Conservation (phyloP, 2,113 vertebrate species). For the Poeciliopsis turrubarensis region DNA sequence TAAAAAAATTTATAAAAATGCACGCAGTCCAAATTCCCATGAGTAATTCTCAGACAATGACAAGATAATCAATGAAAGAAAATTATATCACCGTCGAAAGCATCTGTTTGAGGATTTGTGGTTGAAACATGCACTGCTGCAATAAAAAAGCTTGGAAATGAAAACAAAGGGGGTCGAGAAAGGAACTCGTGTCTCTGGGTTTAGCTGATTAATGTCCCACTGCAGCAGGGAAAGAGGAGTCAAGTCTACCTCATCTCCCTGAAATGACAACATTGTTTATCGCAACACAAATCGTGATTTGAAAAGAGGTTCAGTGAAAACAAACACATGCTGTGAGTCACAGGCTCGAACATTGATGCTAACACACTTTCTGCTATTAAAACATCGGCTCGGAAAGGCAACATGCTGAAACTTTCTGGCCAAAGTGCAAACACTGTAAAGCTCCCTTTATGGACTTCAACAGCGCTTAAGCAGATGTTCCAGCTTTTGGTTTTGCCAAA, state of each 20-base stretch:
- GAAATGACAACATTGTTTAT: constrained; percentile 23
- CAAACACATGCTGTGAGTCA: neutral
- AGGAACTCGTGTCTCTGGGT: constrained; percentile 18
- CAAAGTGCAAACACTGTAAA: too few relatives aligned
- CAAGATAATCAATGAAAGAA: neutral
- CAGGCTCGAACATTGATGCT: neutral
- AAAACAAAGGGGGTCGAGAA: constrained; percentile 10
- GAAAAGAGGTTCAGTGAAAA: constrained; percentile 17
- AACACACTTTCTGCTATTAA: neutral
- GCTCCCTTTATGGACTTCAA: too few relatives aligned
- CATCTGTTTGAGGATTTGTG: constrained; percentile 5
- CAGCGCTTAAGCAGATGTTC: too few relatives aligned
- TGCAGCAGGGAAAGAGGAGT: constrained; percentile 10
- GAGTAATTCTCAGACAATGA: constrained; percentile 4
- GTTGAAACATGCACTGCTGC: neutral
- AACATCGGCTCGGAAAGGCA: neutral
- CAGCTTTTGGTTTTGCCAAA: too few relatives aligned
- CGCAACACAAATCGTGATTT: constrained; percentile 5
- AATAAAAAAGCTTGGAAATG: constrained; percentile 34
- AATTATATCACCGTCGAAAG: neutral
- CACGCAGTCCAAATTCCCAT: constrained; percentile 15
- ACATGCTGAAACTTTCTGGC: neutral
- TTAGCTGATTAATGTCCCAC: constrained; percentile 27
- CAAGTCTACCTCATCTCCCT: neutral
- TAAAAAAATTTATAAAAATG: neutral